Evolutionary conservation across 1,140 invertebrate species (phyloP).

Genomic region (Cotesia chilonis): DNA sequence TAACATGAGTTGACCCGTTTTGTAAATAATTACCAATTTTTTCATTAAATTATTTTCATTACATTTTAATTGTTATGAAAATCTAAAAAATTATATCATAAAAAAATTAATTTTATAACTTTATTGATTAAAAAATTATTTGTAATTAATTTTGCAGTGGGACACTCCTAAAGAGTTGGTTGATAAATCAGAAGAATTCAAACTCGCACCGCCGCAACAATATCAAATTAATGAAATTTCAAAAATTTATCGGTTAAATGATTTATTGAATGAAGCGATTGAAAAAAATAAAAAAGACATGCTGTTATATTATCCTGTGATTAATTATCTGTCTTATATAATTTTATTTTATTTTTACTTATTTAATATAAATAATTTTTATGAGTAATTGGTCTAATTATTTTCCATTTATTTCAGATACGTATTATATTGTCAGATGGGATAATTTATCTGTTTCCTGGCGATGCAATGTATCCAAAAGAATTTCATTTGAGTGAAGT

Average conservation of each 20-base stretch:
- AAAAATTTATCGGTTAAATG: slow-evolving; percentile 61
- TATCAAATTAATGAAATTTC: slow-evolving; percentile 67
- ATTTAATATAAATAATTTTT: slow-evolving; percentile 7
- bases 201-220: slow-evolving; percentile 64
- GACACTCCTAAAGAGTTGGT: slow-evolving; percentile 52
- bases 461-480: slow-evolving; percentile 59
- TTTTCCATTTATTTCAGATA: slow-evolving; percentile 45
- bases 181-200: neutral
- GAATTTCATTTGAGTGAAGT: slow-evolving; percentile 41
- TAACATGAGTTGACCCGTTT: too few relatives aligned
- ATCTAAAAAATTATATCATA: neutral
- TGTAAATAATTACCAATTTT: neutral
- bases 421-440: slow-evolving; percentile 47
- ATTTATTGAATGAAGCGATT: slow-evolving; percentile 61
- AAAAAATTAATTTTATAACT: slow-evolving; percentile 8
- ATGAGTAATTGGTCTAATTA: slow-evolving; percentile 10
- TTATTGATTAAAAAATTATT: neutral
- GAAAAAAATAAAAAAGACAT: slow-evolving; percentile 55
- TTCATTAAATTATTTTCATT: too few relatives aligned
- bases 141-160: slow-evolving; percentile 62
- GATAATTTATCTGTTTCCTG: slow-evolving; percentile 47
- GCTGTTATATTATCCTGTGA: slow-evolving; percentile 61
- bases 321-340: slow-evolving; percentile 32
- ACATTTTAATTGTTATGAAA: neutral
- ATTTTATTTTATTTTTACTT: neutral